Evolutionary conservation across 2,888 invertebrate genomes (phyloP).

Genomic region (Ischnus inquisitorius): DNA sequence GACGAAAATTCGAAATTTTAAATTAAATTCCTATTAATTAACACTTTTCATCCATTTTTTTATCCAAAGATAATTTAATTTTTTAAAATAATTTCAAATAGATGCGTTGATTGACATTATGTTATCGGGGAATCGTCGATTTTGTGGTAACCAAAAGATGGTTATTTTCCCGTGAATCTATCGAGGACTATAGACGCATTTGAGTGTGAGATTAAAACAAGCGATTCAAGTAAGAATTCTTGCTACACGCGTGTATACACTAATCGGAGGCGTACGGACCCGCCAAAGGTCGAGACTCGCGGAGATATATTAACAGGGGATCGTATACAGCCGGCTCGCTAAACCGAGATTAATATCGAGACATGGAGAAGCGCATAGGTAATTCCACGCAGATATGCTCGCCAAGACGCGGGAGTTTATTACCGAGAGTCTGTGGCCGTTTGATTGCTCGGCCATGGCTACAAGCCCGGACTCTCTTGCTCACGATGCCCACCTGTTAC

Average conservation of each 20-base stretch:
- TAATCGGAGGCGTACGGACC: conserved; percentile 20
- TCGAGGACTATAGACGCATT: neutral
- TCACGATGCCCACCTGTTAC: conserved; percentile 21
- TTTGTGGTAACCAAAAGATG: no score
- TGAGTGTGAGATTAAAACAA: neutral
- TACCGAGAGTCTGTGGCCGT: conserved; percentile 34
- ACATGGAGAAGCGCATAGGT: conserved; percentile 52
- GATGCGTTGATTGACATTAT: no score
- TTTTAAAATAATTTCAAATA: no score
- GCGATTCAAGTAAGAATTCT: conserved; percentile 17
- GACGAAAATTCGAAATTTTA: conserved; percentile 6
- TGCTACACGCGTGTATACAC: neutral
- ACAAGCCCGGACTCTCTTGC: conserved; percentile 2
- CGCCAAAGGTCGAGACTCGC: conserved; percentile 59
- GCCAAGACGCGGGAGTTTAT: conserved; percentile 58
- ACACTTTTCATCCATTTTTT: no score
- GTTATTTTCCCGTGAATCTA: neutral
- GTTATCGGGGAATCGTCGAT: no score
- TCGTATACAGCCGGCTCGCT: conserved; percentile 69
- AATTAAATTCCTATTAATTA: no score
- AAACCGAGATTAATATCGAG: conserved; percentile 73
- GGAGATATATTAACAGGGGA: conserved; percentile 73
- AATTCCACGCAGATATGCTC: neutral
- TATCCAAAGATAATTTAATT: no score
- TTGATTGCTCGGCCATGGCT: conserved; percentile 64